phyloP scores from a whole-genome alignment of 2,888 invertebrate species.

The Pelosia muscerda region DNA sequence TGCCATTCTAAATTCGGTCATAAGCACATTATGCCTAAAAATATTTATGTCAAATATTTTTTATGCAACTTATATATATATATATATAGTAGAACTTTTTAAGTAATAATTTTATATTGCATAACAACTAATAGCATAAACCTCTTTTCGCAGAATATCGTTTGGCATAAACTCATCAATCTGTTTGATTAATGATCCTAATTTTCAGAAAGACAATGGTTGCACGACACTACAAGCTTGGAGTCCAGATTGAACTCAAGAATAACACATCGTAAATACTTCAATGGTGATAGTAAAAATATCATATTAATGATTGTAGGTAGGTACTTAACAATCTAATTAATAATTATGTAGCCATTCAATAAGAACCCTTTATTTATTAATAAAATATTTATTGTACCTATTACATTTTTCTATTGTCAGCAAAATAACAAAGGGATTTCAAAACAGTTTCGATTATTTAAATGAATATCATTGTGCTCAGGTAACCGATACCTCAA shows the following conservation, averaged over 20 bases:
- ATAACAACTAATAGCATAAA: too few species aligned
- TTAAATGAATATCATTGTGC: conserved; percentile 9
- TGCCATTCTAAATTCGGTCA: too few species aligned
- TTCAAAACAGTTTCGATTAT: conserved; percentile 1
- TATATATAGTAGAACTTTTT: too few species aligned
- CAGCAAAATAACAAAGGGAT: background rate
- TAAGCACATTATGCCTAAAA: too few species aligned
- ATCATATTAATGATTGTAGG: background rate
- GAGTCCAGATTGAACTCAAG: background rate
- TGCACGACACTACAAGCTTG: background rate
- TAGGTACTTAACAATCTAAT: background rate
- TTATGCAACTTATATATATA: too few species aligned
- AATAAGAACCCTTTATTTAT: background rate
- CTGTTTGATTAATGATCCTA: too few species aligned
- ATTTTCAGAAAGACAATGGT: too few species aligned
- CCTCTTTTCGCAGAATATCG: too few species aligned
- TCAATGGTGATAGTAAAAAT: too few species aligned
- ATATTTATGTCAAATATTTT: too few species aligned
- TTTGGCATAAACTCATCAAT: too few species aligned
- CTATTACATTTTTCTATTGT: background rate
- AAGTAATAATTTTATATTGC: too few species aligned
- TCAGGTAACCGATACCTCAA: conserved; percentile 5
- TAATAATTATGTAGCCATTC: background rate
- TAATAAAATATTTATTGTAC: background rate
- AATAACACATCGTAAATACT: background rate